phyloP scores from a whole-genome alignment of 2,113 vertebrate genomes.

The Nematolebias whitei region DNA sequence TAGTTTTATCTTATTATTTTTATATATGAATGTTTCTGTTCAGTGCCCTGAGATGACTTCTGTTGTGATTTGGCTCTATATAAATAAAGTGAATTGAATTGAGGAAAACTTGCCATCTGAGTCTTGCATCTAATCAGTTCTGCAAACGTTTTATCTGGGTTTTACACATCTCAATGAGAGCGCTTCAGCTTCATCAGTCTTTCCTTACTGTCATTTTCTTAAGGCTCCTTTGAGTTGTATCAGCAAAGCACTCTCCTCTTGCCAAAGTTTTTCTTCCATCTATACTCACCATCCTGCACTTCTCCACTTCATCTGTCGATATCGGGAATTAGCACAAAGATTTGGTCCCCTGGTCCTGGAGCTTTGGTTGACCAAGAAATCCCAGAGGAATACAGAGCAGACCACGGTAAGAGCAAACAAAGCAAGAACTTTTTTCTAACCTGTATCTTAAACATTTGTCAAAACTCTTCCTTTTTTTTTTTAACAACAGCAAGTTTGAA shows the following conservation, averaged over 20 bases:
- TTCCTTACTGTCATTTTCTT: constrained; percentile 12
- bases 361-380: constrained; percentile 83
- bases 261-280: constrained; percentile 79
- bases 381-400: constrained; percentile 29
- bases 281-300: constrained; percentile 86
- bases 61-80: too few species aligned
- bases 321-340: constrained; percentile 84
- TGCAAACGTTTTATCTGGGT: constrained; percentile 4
- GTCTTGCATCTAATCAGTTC: neutral
- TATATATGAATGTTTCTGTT: too few species aligned
- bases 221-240: constrained; percentile 82
- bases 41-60: too few species aligned
- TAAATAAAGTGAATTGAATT: too few species aligned
- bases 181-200: constrained; percentile 10
- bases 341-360: constrained; percentile 84
- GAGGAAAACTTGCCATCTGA: constrained; percentile 8
- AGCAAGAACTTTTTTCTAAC: neutral
- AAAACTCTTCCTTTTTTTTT: too few species aligned
- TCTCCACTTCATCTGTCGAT: constrained; percentile 85
- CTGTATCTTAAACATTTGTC: neutral
- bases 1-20: too few species aligned
- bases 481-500: too few species aligned
- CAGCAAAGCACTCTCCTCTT: constrained; percentile 75
- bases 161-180: constrained; percentile 19
- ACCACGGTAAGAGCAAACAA: constrained; percentile 18